Conservation (phyloP, 2,888 invertebrate genomes). For the Drosophila buzzatii region DNA sequence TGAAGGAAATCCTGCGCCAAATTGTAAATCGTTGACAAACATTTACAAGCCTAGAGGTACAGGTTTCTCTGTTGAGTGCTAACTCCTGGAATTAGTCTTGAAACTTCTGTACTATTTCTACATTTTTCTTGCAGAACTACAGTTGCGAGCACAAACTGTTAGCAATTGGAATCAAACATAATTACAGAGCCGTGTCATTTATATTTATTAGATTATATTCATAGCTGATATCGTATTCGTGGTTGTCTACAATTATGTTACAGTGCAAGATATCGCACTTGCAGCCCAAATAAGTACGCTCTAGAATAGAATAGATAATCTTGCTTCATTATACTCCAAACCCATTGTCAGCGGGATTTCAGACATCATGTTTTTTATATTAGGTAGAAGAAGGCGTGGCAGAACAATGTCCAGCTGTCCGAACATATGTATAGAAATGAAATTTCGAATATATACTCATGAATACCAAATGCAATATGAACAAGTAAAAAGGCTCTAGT, state of each 20-base stretch:
- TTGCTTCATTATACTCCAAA: neutral
- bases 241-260: conserved; percentile 28
- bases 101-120: too few species aligned
- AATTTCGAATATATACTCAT: too few species aligned
- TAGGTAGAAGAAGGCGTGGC: neutral
- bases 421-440: too few species aligned
- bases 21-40: neutral
- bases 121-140: too few species aligned
- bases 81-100: too few species aligned
- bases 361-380: neutral
- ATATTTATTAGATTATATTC: neutral
- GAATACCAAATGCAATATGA: too few species aligned
- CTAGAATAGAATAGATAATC: conserved; percentile 8
- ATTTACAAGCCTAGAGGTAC: too few species aligned
- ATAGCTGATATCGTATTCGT: neutral
- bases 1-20: neutral
- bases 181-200: neutral
- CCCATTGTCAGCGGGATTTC: neutral
- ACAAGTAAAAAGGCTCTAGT: too few species aligned
- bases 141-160: neutral
- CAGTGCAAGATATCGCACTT: conserved; percentile 25
- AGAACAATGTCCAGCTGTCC: neutral
- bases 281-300: conserved; percentile 57
- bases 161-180: neutral
- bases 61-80: too few species aligned